Evolutionary conservation across 2,797 vertebrate species (phyloP), one percentile per base, ranked within the genome.

Genomic region (Gymnothorax javanicus): DNA sequence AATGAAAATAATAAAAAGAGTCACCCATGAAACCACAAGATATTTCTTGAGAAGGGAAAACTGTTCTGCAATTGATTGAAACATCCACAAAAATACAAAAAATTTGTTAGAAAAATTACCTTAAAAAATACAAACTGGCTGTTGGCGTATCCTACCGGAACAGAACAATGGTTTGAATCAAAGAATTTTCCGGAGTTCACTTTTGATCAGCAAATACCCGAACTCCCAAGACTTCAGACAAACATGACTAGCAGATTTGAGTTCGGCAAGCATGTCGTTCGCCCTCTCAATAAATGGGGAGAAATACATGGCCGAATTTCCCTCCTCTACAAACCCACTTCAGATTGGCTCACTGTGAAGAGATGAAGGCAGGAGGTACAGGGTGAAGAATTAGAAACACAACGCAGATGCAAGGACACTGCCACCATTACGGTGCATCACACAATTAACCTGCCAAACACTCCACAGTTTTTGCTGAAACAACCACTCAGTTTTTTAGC

Each of bases 51-150:
- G 43, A 57, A 82, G 57, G 12, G 25, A 56, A 59, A 58, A 60
- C 82, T 60, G 54, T 83, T 83, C 75, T 27, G 59, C 85, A 93
- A 94, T 90, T 94, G 89, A 92, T 90, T 91, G 92, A 93, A 92
- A 93, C 89, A 56, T 90, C 90, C 90, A 92, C 95, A 95, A 95
- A 84, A 95, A 95, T 95, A 95, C 94, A 95, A 95, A 95, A 95
- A 95, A 95, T 95, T 95, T 95, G 95, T 95, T 95, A 85, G 92
- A 91, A 94, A 95, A 95, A 94, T 94, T 94, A 95, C 90, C 92
- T 93, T 92, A 91, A 93, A 94, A 83, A 93, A 92, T 86, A 85
- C 69, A 11, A 86, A 90, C 84, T 69, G 91, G 92, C 82, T 91
- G 90, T 93, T 94, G 93, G 94, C 93, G 93, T 93, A 25, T 90